These are phyloP conservation scores for Belgica antarctica DNA, from an alignment of 2,888 invertebrate genomes.

Conservation along the genomic window DNA sequence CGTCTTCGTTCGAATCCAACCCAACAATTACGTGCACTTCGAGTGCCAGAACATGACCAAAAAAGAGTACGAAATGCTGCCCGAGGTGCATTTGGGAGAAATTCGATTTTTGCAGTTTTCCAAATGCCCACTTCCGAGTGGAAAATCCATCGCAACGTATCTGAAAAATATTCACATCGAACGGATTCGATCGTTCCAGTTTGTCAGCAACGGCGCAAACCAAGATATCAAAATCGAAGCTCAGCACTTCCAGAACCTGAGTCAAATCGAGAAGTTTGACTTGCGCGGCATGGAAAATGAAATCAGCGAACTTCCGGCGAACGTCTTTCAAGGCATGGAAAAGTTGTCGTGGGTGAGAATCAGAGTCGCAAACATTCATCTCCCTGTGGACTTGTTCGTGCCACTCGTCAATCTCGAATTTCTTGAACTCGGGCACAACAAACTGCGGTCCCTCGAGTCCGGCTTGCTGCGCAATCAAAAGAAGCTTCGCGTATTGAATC, in stretches of 20 bases:
- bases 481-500: constrained; percentile 62
- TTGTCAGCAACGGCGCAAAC: constrained; percentile 57
- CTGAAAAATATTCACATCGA: constrained; percentile 52
- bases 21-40: constrained; percentile 50
- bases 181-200: constrained; percentile 56
- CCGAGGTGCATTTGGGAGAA: constrained; percentile 50
- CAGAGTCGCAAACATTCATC: constrained; percentile 60
- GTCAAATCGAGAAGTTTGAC: constrained; percentile 59
- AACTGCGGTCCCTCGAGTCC: constrained; percentile 61
- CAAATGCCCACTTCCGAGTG: constrained; percentile 52
- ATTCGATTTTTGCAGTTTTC: constrained; percentile 51
- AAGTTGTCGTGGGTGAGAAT: constrained; percentile 66
- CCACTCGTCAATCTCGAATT: constrained; percentile 60
- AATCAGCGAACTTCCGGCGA: constrained; percentile 61
- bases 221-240: constrained; percentile 56
- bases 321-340: constrained; percentile 62
- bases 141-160: constrained; percentile 55
- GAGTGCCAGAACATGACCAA: constrained; percentile 51
- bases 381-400: constrained; percentile 60
- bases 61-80: constrained; percentile 50
- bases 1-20: constrained; percentile 51
- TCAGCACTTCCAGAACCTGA: constrained; percentile 61
- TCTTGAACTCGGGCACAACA: constrained; percentile 67
- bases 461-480: constrained; percentile 63
- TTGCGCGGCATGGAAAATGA: constrained; percentile 66